These are phyloP conservation scores for Ciconia nigra DNA, from an alignment of 2,797 vertebrate genomes.

Conservation along the genomic window DNA sequence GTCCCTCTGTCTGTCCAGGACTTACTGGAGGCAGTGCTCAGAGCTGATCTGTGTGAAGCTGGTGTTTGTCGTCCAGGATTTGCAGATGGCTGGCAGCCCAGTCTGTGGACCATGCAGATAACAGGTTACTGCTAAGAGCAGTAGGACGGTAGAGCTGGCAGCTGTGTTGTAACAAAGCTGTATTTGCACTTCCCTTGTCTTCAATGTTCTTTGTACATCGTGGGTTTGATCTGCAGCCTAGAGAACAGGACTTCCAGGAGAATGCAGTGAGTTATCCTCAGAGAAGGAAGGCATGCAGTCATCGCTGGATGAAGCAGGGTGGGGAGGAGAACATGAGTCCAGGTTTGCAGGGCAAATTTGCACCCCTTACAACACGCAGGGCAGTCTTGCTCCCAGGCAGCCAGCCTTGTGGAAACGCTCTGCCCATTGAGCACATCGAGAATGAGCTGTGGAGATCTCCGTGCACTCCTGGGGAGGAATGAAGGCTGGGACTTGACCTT, in stretches of 20 bases:
- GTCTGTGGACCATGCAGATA: background rate
- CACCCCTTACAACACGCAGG: background rate
- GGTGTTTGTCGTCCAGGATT: background rate
- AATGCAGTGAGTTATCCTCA: background rate
- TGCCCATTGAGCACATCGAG: background rate
- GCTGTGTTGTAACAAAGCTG: background rate
- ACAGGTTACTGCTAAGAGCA: background rate
- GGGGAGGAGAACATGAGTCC: background rate
- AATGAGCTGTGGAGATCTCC: background rate
- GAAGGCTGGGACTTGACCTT: background rate
- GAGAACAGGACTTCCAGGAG: background rate
- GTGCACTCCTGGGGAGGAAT: accelerated
- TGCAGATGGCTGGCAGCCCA: background rate
- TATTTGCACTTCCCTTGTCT: background rate
- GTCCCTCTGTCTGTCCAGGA: background rate
- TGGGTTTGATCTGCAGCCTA: background rate
- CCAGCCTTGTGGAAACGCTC: accelerated
- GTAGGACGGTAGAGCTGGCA: background rate
- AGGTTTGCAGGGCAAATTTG: background rate
- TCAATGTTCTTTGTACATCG: accelerated
- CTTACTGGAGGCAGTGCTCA: background rate
- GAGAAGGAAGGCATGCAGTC: background rate
- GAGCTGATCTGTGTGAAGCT: background rate
- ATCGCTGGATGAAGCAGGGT: accelerated
- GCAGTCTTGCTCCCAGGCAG: background rate